These are phyloP conservation scores for Calameuta filiformis DNA, from an alignment of 2,888 invertebrate species.

Conservation along the genomic window DNA sequence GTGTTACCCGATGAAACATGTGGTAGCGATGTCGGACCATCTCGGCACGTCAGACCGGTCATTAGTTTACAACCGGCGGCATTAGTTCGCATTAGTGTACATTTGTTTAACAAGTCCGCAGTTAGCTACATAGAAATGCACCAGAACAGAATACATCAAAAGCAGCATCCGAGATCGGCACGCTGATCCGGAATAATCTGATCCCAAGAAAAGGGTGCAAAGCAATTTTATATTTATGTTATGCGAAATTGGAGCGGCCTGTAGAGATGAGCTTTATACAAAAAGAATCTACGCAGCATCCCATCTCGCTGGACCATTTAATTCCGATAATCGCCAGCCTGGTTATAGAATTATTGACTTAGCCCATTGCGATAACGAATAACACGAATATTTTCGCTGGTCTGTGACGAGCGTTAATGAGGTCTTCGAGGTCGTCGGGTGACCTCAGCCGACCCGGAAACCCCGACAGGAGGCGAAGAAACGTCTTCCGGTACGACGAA, in stretches of 20 bases:
- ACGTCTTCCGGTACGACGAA: not conserved
- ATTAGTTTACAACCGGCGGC: slow-evolving; percentile 41
- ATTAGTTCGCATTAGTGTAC: slow-evolving; percentile 43
- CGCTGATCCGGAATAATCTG: not conserved
- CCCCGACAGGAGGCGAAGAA: not conserved
- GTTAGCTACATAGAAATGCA: slow-evolving; percentile 5
- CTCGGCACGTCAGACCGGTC: slow-evolving; percentile 27
- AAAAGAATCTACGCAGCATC: not conserved
- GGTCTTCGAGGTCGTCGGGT: slow-evolving; percentile 18
- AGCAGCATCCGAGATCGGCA: not conserved
- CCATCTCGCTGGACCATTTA: not conserved
- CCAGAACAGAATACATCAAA: not conserved
- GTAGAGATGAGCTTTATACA: not conserved
- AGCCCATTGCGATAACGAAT: not conserved
- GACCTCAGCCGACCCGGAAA: slow-evolving; percentile 11
- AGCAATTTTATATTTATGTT: not conserved
- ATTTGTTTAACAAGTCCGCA: slow-evolving; percentile 39
- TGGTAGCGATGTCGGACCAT: slow-evolving; percentile 26
- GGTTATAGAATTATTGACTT: not conserved
- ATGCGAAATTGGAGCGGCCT: not conserved
- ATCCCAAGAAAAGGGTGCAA: not conserved
- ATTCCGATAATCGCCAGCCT: not conserved
- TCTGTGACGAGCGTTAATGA: not conserved
- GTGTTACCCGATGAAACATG: slow-evolving; percentile 31
- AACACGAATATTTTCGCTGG: not conserved